These are phyloP conservation scores for Hyposoter didymator DNA, from an alignment of 2,888 invertebrate genomes.

Conservation along the genomic window DNA sequence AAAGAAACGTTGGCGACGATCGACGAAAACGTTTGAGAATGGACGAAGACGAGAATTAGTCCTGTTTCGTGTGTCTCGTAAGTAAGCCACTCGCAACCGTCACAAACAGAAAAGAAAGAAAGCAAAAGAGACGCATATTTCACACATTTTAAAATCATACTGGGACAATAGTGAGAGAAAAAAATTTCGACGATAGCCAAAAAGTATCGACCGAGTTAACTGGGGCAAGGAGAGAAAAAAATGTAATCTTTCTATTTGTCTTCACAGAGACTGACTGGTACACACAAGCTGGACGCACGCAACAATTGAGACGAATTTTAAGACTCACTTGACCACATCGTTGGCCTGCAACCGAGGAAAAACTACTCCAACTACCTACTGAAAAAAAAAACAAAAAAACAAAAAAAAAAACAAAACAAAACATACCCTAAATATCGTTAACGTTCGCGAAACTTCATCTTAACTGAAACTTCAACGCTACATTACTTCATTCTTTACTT, in stretches of 20 bases:
- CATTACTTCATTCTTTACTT: constrained; percentile 76
- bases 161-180: constrained; percentile 43
- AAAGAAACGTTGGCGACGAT: constrained; percentile 85
- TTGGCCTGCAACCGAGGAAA: constrained; percentile 83
- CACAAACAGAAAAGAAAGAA: constrained; percentile 49
- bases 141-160: constrained; percentile 55
- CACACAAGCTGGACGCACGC: constrained; percentile 84
- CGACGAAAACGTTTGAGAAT: constrained; percentile 82
- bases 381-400: too few relatives aligned
- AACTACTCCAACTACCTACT: constrained; percentile 83
- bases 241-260: constrained; percentile 83
- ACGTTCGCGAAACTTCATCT: constrained; percentile 82
- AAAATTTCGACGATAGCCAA: constrained; percentile 70
- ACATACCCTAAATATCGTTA: constrained; percentile 76
- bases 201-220: constrained; percentile 68
- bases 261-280: constrained; percentile 85
- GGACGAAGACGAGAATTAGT: constrained; percentile 82
- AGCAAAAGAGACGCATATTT: constrained; percentile 27
- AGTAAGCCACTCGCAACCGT: constrained; percentile 72
- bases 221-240: constrained; percentile 62
- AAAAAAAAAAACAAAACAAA: constrained; percentile 49
- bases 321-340: constrained; percentile 84
- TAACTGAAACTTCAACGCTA: constrained; percentile 81
- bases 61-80: constrained; percentile 78
- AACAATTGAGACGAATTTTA: constrained; percentile 84